phyloP scores from a whole-genome alignment of 2,888 invertebrate genomes.

The Sinopyrophorus schimmeli region DNA sequence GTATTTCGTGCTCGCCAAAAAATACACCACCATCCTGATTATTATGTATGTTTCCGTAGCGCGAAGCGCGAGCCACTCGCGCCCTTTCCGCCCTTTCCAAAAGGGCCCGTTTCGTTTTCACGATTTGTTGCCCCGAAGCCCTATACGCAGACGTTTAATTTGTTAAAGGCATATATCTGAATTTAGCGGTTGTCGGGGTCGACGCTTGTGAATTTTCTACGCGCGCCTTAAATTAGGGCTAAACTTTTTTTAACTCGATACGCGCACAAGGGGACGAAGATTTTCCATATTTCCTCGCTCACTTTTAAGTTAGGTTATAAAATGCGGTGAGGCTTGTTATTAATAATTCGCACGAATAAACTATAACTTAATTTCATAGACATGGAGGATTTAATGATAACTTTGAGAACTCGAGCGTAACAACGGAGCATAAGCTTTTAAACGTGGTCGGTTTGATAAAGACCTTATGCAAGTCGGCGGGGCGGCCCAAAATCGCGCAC shows the following conservation, averaged over 20 bases:
- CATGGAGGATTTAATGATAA: constrained; percentile 33
- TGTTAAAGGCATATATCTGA: constrained; percentile 30
- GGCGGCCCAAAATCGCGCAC: constrained; percentile 34
- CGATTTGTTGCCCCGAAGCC: constrained; percentile 25
- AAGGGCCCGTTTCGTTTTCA: too few species aligned
- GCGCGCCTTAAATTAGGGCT: constrained; percentile 9
- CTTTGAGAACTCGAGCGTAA: constrained; percentile 34
- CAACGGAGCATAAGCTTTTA: constrained; percentile 33
- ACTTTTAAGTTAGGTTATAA: neutral
- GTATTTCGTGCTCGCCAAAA: constrained; percentile 16
- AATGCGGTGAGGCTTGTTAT: constrained; percentile 1
- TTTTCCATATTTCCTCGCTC: too few species aligned
- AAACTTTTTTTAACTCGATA: constrained; percentile 12
- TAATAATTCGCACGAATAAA: constrained; percentile 20
- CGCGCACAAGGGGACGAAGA: constrained; percentile 2
- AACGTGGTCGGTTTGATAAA: constrained; percentile 23
- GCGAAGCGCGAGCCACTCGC: constrained; percentile 11
- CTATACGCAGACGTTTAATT: constrained; percentile 30
- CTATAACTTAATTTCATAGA: constrained; percentile 30
- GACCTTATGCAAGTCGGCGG: constrained; percentile 17
- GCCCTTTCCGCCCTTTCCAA: constrained; percentile 12
- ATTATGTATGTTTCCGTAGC: constrained; percentile 18
- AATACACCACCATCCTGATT: constrained; percentile 19
- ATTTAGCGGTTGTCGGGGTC: constrained; percentile 19
- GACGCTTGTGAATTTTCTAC: constrained; percentile 9